Evolutionary conservation across 2,888 invertebrate species (phyloP).

Genomic region (Patella ulyssiponensis): DNA sequence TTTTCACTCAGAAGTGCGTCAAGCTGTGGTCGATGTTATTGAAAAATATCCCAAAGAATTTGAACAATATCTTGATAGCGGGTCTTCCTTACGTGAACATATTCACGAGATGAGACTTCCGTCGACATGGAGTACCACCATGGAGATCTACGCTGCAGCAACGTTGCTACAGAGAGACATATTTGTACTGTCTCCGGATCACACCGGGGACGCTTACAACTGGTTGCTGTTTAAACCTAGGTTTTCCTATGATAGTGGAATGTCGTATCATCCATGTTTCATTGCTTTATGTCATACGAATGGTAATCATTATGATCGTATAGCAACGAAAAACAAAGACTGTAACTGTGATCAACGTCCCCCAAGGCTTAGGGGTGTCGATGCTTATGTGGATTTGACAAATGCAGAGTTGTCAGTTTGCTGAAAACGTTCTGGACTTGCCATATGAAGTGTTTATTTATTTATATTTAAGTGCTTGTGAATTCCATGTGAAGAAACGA

Average conservation of each 20-base stretch:
- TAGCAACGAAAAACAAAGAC: constrained; percentile 42
- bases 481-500: too few species aligned
- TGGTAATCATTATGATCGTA: constrained; percentile 64
- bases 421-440: background rate
- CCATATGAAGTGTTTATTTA: too few species aligned
- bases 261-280: constrained; percentile 44
- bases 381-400: constrained; percentile 52
- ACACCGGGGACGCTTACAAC: constrained; percentile 48
- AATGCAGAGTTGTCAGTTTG: background rate
- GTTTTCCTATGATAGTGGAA: constrained; percentile 36
- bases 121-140: constrained; percentile 60
- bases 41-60: constrained; percentile 52
- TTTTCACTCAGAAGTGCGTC: constrained; percentile 56
- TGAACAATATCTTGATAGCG: constrained; percentile 53
- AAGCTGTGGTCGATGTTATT: constrained; percentile 56
- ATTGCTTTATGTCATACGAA: constrained; percentile 62
- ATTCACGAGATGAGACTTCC: constrained; percentile 48
- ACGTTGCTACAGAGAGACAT: constrained; percentile 55
- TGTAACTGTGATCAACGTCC: constrained; percentile 57
- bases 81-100: constrained; percentile 47
- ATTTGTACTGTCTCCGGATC: constrained; percentile 59
- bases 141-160: constrained; percentile 63
- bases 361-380: constrained; percentile 50
- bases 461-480: too few species aligned
- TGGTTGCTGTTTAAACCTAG: constrained; percentile 59